Percentiles rank a stretch among this genome's conserved stretches.
phyloP scores from a whole-genome alignment of 2,888 invertebrate species.

The Chymomyza caudatula region DNA sequence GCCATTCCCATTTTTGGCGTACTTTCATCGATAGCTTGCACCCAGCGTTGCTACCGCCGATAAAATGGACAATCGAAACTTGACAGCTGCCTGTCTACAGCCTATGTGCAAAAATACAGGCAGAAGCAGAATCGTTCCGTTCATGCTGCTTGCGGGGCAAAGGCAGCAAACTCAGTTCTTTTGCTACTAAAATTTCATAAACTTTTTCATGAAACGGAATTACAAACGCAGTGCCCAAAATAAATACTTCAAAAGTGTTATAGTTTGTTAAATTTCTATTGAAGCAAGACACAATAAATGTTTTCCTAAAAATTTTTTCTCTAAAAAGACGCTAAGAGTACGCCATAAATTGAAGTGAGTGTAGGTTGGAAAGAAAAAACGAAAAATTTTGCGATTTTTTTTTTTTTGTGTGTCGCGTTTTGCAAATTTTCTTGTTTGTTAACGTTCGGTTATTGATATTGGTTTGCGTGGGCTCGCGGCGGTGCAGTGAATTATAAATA shows the following conservation, averaged over 20 bases:
- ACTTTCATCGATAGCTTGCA: background rate
- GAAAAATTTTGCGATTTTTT: slow-evolving; percentile 33
- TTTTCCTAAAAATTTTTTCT: slow-evolving; percentile 25
- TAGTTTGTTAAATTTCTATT: slow-evolving; percentile 14
- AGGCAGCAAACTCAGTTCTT: background rate
- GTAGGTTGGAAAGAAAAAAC: slow-evolving; percentile 49
- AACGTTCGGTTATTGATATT: slow-evolving; percentile 10
- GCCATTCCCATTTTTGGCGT: background rate
- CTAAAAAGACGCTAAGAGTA: slow-evolving; percentile 18
- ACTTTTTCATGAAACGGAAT: background rate
- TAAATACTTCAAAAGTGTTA: slow-evolving; percentile 38
- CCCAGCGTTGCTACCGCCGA: background rate
- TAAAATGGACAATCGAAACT: background rate
- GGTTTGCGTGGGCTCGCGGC: slow-evolving; percentile 19
- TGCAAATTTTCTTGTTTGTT: background rate
- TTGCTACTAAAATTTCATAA: background rate
- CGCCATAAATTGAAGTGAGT: slow-evolving; percentile 49
- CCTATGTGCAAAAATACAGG: slow-evolving; percentile 1
- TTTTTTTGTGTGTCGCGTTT: slow-evolving; percentile 13
- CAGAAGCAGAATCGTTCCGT: background rate
- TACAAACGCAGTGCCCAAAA: slow-evolving; percentile 34
- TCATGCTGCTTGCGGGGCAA: background rate
- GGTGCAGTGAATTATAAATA: background rate
- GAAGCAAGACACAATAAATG: slow-evolving; percentile 34
- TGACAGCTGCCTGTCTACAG: background rate